Evolutionary conservation across 1,140 invertebrate genomes (phyloP).

Genomic region (Drosophila ambigua): DNA sequence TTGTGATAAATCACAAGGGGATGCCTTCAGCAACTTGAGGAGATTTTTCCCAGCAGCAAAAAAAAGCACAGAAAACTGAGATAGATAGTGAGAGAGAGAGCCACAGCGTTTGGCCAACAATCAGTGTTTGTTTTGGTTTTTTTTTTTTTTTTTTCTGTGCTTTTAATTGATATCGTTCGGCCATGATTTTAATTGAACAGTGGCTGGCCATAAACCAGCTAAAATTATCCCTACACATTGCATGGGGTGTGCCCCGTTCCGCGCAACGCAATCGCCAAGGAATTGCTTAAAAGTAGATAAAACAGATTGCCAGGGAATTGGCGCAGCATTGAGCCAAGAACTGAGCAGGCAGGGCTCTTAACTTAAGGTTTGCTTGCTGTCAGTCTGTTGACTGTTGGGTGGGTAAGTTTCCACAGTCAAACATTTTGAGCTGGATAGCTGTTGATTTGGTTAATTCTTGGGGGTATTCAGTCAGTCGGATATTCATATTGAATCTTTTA

Average conservation of each 20-base stretch:
- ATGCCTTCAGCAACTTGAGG: conserved; percentile 36
- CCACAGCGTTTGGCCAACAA: conserved; percentile 6
- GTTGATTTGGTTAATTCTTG: too few species aligned
- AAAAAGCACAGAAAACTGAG: neutral
- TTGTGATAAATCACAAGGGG: conserved; percentile 55
- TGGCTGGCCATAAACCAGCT: conserved; percentile 63
- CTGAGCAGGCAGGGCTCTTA: neutral
- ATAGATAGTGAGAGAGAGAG: too few species aligned
- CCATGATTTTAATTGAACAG: conserved; percentile 78
- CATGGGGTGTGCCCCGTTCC: conserved; percentile 10
- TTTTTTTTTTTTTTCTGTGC: conserved; percentile 16
- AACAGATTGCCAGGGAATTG: neutral
- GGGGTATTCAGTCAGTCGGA: too few species aligned
- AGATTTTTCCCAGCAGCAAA: conserved; percentile 11
- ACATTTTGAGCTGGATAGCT: too few species aligned
- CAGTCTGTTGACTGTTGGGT: too few species aligned
- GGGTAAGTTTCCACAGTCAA: too few species aligned
- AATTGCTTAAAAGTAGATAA: neutral
- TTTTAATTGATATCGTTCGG: conserved; percentile 77
- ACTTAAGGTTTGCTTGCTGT: neutral
- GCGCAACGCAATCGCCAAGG: conserved; percentile 2
- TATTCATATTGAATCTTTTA: too few species aligned
- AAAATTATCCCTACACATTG: conserved; percentile 46
- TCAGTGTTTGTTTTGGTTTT: conserved; percentile 18
- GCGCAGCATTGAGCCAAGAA: neutral